Evolutionary conservation across 2,888 invertebrate genomes (phyloP), one percentile per base, ranked within the genome.

Genomic region (Dicycla oo): DNA sequence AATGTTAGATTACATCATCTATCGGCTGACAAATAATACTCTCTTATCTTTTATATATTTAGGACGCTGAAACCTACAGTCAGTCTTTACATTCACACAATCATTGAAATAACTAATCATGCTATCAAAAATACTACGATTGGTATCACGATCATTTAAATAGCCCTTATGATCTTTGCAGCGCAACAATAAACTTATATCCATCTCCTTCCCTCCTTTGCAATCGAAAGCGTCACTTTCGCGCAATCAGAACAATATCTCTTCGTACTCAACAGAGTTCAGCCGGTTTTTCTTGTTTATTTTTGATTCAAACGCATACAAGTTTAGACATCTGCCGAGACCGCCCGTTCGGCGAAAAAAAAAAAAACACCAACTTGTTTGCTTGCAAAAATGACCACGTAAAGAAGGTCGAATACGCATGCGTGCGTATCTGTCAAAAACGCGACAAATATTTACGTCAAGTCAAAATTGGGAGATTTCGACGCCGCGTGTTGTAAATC

Each of bases 241-340:
- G n/a, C 54, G 62, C 49, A 72, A 75, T 70, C 76, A 73, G 60
- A 67, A 69, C 73, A 69, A 72, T 86, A 73, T 73, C 45, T 69
- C 47, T 20, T 26, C 23, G 49, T 49, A 30, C 7, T 58, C 61
- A 60, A 75, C 63, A 53, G 73, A 71, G 43, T 81, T 86, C 81
- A 78, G 82, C 80, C 81, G 84, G 82, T 80, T 80, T 78, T 83
- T 82, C 86, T 80, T 81, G 85, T 88, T 87, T 87, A 86, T 88
- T 87, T 88, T 87, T 81, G 47, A 73, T 80, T 75, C 78, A 71
- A 61, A 74, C 77, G 77, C 78, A 82, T 75, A 84, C 72, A 83
- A 79, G 80, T 72, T 73, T 63, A 75, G 64, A 80, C 84, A 78
- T 78, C 78, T 75, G 77, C 76, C 62, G 78, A 62, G 65, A 60